Conservation (phyloP, 1,140 invertebrate species). For the Lepidurus apus region DNA sequence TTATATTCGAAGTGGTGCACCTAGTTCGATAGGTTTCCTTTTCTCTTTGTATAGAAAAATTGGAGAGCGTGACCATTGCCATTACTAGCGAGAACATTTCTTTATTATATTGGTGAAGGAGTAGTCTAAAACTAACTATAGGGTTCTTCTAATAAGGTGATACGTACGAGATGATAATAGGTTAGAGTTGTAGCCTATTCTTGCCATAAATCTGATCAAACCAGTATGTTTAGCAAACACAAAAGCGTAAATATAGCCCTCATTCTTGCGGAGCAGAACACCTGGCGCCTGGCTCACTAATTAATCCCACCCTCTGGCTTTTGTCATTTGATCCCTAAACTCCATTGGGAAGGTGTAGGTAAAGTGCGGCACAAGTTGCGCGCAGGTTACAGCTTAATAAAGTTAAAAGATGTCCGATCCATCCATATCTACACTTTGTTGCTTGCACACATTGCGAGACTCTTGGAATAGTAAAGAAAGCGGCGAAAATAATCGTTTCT, state of each 20-base stretch:
- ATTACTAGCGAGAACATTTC: background rate
- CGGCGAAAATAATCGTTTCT: background rate
- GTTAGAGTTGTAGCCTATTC: background rate
- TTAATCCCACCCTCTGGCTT: background rate
- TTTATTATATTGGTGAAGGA: background rate
- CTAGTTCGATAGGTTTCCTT: constrained; percentile 52
- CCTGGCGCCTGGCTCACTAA: background rate
- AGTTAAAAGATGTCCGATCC: constrained; percentile 6
- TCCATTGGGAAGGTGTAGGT: background rate
- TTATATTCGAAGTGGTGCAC: constrained; percentile 79
- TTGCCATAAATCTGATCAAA: background rate
- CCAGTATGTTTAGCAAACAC: too few relatives aligned
- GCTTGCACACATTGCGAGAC: background rate
- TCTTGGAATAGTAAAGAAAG: background rate
- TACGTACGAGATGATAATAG: too few relatives aligned
- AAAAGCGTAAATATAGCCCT: too few relatives aligned
- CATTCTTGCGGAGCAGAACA: too few relatives aligned
- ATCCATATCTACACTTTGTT: constrained; percentile 5
- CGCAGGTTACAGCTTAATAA: background rate
- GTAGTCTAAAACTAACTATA: background rate
- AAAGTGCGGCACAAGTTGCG: background rate
- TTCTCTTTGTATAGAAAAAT: background rate
- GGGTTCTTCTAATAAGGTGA: background rate
- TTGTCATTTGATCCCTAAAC: constrained; percentile 18
- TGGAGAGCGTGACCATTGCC: background rate